Conservation (phyloP, 2,888 invertebrate genomes). For the Chalcis sispes region DNA sequence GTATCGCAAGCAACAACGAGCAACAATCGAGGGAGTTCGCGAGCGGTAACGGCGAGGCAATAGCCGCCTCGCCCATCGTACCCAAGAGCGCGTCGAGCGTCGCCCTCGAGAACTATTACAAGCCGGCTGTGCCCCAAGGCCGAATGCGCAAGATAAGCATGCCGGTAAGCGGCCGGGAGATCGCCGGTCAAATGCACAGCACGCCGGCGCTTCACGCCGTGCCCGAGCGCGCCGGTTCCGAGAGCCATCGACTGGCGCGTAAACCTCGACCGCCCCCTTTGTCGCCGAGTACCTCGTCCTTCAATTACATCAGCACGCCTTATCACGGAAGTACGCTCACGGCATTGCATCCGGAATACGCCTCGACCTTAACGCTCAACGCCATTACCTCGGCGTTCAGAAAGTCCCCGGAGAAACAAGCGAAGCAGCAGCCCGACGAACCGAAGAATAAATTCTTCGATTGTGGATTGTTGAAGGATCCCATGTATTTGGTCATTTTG, state of each 20-base stretch:
- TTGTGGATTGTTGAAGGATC: constrained; percentile 84
- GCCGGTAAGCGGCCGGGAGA: constrained; percentile 78
- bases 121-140: constrained; percentile 69
- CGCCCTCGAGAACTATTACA: constrained; percentile 79
- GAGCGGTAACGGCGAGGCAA: constrained; percentile 36
- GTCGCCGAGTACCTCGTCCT: constrained; percentile 88
- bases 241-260: constrained; percentile 63
- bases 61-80: constrained; percentile 65
- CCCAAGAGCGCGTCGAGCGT: constrained; percentile 84
- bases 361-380: constrained; percentile 86
- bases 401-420: constrained; percentile 68
- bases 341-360: constrained; percentile 84
- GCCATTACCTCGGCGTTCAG: constrained; percentile 80
- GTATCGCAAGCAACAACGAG: constrained; percentile 12
- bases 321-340: constrained; percentile 91
- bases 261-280: constrained; percentile 77
- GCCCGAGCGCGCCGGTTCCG: constrained; percentile 80
- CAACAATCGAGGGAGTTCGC: neutral
- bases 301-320: constrained; percentile 90
- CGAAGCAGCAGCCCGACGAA: constrained; percentile 69
- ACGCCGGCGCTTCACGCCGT: constrained; percentile 83
- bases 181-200: constrained; percentile 80
- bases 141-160: constrained; percentile 81
- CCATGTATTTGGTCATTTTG: constrained; percentile 87
- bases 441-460: constrained; percentile 83